phyloP scores from a whole-genome alignment of 2,888 invertebrate genomes.

The Tigriopus californicus region DNA sequence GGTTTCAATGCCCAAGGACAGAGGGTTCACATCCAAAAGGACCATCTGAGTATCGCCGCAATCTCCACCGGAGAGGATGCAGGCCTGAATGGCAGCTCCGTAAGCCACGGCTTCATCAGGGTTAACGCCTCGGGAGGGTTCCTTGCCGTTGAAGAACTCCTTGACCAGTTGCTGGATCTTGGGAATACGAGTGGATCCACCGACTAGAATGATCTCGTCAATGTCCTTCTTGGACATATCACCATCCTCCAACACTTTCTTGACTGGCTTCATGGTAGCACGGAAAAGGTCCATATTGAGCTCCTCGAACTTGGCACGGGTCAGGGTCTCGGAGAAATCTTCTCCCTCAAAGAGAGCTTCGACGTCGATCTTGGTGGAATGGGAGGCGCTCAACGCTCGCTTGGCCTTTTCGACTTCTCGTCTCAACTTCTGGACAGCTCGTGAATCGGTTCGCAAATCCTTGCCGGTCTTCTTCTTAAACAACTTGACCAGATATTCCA shows the following conservation, averaged over 20 bases:
- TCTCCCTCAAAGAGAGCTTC: conserved; percentile 96
- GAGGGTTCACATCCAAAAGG: conserved; percentile 88
- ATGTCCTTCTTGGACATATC: conserved; percentile 96
- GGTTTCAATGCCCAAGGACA: conserved; percentile 98
- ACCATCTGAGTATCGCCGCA: conserved; percentile 67
- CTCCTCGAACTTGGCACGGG: conserved; percentile 96
- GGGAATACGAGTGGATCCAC: conserved; percentile 96
- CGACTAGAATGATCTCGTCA: conserved; percentile 94
- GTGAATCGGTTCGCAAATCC: conserved; percentile 77
- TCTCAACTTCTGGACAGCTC: conserved; percentile 85
- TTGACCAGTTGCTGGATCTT: conserved; percentile 85
- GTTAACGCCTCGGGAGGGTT: conserved; percentile 92
- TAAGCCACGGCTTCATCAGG: conserved; percentile 98
- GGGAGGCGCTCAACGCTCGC: conserved; percentile 76
- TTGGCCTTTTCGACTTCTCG: conserved; percentile 96
- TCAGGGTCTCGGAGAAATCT: conserved; percentile 93
- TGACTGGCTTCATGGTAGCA: conserved; percentile 82
- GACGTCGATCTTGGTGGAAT: conserved; percentile 93
- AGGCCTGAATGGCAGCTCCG: conserved; percentile 95
- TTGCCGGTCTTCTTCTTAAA: conserved; percentile 98
- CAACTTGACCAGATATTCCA: conserved; percentile 96
- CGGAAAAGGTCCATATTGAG: conserved; percentile 63
- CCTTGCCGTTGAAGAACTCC: conserved; percentile 91
- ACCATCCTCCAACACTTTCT: conserved; percentile 89
- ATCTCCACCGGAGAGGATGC: conserved; percentile 90